phyloP scores from a whole-genome alignment of 1,140 invertebrate species.

The Bombyx mori region ASM3026992v2 NC_085111.1:9296001-9296500 shows the following conservation, averaged over 20 bases:
- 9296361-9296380: slow-evolving; percentile 42
- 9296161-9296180: no score
- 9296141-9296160: no score
- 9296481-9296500: not conserved
- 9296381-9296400: slow-evolving; percentile 61
- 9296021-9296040: no score
- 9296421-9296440: not conserved
- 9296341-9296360: slow-evolving; percentile 61
- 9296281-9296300: slow-evolving; percentile 51
- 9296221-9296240: slow-evolving; percentile 20
- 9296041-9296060: no score
- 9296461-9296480: slow-evolving; percentile 10
- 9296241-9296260: slow-evolving; percentile 26
- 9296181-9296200: not conserved
- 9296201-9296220: not conserved
- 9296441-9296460: not conserved
- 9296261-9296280: slow-evolving; percentile 65
- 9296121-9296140: no score
- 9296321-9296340: slow-evolving; percentile 59
- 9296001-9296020: no score
- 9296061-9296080: no score
- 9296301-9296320: slow-evolving; percentile 59
- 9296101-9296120: no score
- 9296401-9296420: slow-evolving; percentile 2
- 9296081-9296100: no score